Conservation (phyloP, 2,113 vertebrate genomes). For the Phoxinus phoxinus region DNA sequence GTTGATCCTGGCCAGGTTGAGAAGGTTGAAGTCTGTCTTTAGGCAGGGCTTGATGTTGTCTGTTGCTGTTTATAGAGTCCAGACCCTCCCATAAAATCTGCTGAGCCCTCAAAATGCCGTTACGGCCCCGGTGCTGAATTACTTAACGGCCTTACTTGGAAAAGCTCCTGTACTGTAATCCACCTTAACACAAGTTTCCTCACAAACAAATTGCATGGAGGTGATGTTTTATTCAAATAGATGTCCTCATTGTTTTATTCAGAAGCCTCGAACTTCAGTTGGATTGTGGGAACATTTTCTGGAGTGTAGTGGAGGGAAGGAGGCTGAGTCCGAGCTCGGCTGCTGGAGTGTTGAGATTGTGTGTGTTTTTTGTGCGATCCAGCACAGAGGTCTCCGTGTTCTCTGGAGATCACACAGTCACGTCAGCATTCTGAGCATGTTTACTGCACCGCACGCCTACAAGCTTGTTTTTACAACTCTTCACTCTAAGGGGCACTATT, state of each 20-base stretch:
- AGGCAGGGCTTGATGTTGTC: slow-evolving; percentile 59
- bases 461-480: slow-evolving; percentile 23
- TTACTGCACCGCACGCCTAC: slow-evolving; percentile 15
- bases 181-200: slow-evolving; percentile 13
- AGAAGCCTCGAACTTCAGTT: background rate
- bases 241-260: background rate
- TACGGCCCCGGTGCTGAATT: slow-evolving; percentile 63
- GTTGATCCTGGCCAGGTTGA: slow-evolving; percentile 2
- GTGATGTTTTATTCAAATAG: slow-evolving; percentile 2
- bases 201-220: background rate
- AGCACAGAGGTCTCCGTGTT: background rate
- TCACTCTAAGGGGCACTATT: slow-evolving; percentile 15
- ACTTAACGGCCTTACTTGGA: slow-evolving; percentile 64
- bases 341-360: background rate
- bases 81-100: slow-evolving; percentile 68
- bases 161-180: slow-evolving; percentile 47
- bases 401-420: slow-evolving; percentile 20
- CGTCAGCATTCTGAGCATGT: slow-evolving; percentile 35
- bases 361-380: background rate
- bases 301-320: background rate
- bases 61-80: slow-evolving; percentile 70
- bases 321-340: background rate
- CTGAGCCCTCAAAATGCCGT: slow-evolving; percentile 65
- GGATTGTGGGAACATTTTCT: background rate
- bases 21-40: slow-evolving; percentile 37